These are phyloP conservation scores for Apis cerana DNA, from an alignment of 1,140 invertebrate genomes.

Conservation along the genomic window DNA sequence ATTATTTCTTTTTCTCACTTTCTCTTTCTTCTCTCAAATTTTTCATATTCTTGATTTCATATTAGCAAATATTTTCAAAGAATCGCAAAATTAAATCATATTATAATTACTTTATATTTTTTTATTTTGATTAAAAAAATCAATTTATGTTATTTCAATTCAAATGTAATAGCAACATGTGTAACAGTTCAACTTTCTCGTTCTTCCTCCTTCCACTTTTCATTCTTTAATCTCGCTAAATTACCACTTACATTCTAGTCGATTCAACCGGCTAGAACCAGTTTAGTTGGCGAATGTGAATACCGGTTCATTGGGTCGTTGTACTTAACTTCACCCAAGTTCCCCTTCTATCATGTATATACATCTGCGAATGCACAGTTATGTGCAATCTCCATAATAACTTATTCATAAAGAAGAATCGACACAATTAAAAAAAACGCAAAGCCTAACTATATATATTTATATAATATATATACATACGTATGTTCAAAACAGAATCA, in stretches of 20 bases:
- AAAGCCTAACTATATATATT: too few relatives aligned
- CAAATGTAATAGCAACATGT: background rate
- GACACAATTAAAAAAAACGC: too few relatives aligned
- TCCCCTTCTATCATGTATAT: background rate
- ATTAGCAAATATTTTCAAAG: too few relatives aligned
- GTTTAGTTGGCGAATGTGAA: conserved; percentile 49
- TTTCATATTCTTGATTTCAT: too few relatives aligned
- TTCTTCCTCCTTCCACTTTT: background rate
- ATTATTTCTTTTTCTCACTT: background rate
- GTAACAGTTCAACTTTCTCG: background rate
- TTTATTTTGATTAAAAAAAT: background rate
- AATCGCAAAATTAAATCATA: too few relatives aligned
- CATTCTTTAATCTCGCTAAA: conserved; percentile 27
- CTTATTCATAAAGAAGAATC: too few relatives aligned
- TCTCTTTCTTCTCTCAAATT: background rate
- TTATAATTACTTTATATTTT: background rate
- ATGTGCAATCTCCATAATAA: too few relatives aligned
- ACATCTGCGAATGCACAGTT: background rate
- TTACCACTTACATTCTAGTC: conserved; percentile 20
- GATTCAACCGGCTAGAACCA: conserved; percentile 64
- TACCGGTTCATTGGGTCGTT: conserved; percentile 66
- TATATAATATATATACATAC: background rate
- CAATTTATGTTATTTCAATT: background rate
- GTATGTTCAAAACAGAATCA: conserved; percentile 84
- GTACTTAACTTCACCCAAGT: conserved; percentile 54